A percentile compares a stretch with the other conserved stretches of the same genome.
Evolutionary conservation across 2,888 invertebrate genomes (phyloP).

Genomic region (Bellardia bayeri): DNA sequence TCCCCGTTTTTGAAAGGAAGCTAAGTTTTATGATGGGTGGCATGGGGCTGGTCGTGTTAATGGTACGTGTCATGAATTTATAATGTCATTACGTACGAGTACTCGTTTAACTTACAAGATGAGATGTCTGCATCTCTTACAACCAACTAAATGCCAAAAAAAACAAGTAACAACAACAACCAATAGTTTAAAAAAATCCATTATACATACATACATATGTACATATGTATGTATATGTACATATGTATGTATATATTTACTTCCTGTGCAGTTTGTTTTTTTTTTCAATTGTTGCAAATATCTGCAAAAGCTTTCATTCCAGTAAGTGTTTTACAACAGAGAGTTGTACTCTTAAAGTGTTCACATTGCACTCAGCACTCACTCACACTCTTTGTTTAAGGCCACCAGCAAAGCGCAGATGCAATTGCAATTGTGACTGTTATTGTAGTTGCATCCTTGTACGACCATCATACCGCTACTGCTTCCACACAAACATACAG

Average conservation of each 20-base stretch:
- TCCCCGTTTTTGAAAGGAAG: background rate
- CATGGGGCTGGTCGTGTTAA: background rate
- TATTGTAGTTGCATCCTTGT: slow-evolving; percentile 37
- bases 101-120: background rate
- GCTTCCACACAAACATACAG: slow-evolving; percentile 3
- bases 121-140: background rate
- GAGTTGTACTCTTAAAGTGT: slow-evolving; percentile 45
- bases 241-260: too few relatives aligned
- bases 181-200: slow-evolving; percentile 11
- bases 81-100: slow-evolving; percentile 56
- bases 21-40: background rate
- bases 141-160: background rate
- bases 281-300: background rate
- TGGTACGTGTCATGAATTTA: slow-evolving; percentile 43
- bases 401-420: slow-evolving; percentile 63
- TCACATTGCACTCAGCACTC: background rate
- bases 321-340: slow-evolving; percentile 15
- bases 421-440: slow-evolving; percentile 56
- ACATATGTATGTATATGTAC: too few relatives aligned
- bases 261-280: slow-evolving; percentile 12
- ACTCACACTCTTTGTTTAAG: slow-evolving; percentile 32
- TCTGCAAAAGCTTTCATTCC: slow-evolving; percentile 50
- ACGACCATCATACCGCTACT: slow-evolving; percentile 33
- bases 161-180: background rate
- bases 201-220: background rate